Percentiles rank a stretch among this genome's conserved stretches.
Conservation (phyloP, 2,113 vertebrate species). For the Saccopteryx leptura region DNA sequence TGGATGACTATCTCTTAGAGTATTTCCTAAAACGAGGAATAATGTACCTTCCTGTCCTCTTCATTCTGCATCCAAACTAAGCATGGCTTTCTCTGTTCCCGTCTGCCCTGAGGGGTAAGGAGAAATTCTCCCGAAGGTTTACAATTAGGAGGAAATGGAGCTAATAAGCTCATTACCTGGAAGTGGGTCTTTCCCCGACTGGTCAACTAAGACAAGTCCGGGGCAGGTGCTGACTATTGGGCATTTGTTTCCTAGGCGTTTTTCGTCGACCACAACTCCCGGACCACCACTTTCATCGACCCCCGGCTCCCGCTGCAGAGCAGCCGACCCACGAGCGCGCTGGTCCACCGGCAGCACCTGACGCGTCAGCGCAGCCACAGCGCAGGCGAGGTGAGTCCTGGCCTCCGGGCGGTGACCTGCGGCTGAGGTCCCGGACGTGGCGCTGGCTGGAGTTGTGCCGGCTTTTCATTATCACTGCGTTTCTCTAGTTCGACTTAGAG, state of each 20-base stretch:
- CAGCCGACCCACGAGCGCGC: conserved; percentile 93
- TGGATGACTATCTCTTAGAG: background rate
- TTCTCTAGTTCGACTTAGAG: background rate
- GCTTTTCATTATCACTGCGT: background rate
- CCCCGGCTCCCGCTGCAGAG: conserved; percentile 98
- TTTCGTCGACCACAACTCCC: conserved; percentile 99
- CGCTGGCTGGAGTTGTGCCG: background rate
- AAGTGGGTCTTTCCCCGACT: background rate
- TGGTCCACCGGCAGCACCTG: conserved; percentile 97
- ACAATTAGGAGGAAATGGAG: background rate
- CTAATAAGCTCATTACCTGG: background rate
- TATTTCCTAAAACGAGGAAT: background rate
- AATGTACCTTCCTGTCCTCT: background rate
- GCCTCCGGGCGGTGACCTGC: background rate
- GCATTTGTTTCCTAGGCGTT: conserved; percentile 91
- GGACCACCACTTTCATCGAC: conserved; percentile 98
- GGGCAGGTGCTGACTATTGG: fast-evolving
- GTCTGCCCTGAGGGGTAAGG: background rate
- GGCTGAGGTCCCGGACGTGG: too few species aligned
- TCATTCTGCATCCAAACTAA: background rate
- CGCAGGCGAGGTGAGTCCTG: conserved; percentile 94
- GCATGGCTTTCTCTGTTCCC: background rate
- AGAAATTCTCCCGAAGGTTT: background rate
- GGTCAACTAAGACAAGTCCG: background rate
- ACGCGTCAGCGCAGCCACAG: conserved; percentile 98